Base-by-base conservation (phyloP, 2,888 invertebrate species). In the Perizoma affinitatum region DNA sequence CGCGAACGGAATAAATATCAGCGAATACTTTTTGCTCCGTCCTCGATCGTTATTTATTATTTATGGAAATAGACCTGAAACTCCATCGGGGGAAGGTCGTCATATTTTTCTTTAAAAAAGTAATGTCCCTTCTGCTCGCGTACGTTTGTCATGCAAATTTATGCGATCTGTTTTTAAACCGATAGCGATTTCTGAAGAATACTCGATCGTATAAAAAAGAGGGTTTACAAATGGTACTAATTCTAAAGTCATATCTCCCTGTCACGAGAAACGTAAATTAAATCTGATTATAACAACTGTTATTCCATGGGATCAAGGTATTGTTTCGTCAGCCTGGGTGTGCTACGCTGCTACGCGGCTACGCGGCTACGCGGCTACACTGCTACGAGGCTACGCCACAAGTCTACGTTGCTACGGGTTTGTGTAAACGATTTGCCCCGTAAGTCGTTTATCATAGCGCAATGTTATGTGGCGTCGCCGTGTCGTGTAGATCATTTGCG, bases 51-150 rank as follows among this genome's bases (percentile, higher is more conserved):
- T 90, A 90, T 90, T 90, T 89, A 89, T 90, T 90, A 90, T 90
- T 90, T 90, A 90, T 90, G 90, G 90, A 90, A 89, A 90, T 90
- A 87, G 86, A 88, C 84, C 85, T 86, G 87, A 79, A 85, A 85
- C 87, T 87, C 87, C 85, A 80, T 79, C 83, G 86, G 80, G 53
- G 83, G 84, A 84, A 87, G 87, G 87, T 86, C 86, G 89, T 88
- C 90, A 88, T 90, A 90, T 90, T 90, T 90, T 89, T 87, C 87
- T 89, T 89, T 84, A 88, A 88, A 86, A 88, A 90, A 87, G 86
- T 87, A 87, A 88, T 86, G 84, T 86, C 86, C 87, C 82, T 71
- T 80, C 83, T 82, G 80, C 77, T 76, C 73, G 75, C 86, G 70
- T 65, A 61, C 70, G 87, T 86, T 90, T 90, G 82, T 90, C 87